These are phyloP conservation scores for Pycnomerus fuliginosus DNA, from an alignment of 2,888 invertebrate genomes.

Conservation along the genomic window DNA sequence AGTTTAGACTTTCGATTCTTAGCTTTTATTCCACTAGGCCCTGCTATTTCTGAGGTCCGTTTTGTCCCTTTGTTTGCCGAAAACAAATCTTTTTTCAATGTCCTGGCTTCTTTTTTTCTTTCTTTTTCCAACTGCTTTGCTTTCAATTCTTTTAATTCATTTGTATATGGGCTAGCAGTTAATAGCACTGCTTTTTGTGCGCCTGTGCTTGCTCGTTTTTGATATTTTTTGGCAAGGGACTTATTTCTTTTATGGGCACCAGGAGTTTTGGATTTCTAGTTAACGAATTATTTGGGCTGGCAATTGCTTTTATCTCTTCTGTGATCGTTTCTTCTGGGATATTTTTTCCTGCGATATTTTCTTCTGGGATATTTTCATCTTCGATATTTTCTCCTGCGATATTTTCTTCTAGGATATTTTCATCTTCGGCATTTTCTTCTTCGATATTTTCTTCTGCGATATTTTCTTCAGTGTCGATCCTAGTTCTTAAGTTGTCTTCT, in stretches of 20 bases:
- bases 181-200: background rate
- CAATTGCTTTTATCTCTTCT: no score
- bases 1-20: background rate
- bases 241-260: background rate
- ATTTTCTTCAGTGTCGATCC: background rate
- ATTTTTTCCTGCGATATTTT: background rate
- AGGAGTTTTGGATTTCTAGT: background rate
- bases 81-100: background rate
- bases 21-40: background rate
- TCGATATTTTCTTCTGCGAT: background rate
- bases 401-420: background rate
- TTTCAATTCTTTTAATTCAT: background rate
- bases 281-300: background rate
- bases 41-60: background rate
- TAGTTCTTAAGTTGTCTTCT: background rate
- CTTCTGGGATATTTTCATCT: background rate
- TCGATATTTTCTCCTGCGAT: background rate
- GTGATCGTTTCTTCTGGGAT: background rate
- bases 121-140: background rate
- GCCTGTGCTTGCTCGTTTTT: background rate
- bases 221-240: background rate
- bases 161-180: background rate
- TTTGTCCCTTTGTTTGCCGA: background rate
- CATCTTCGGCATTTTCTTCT: background rate
- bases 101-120: background rate